Conservation (phyloP, 37 sponge, comb jelly and placozoan genomes). For the Hormiphora californensis region DNA sequence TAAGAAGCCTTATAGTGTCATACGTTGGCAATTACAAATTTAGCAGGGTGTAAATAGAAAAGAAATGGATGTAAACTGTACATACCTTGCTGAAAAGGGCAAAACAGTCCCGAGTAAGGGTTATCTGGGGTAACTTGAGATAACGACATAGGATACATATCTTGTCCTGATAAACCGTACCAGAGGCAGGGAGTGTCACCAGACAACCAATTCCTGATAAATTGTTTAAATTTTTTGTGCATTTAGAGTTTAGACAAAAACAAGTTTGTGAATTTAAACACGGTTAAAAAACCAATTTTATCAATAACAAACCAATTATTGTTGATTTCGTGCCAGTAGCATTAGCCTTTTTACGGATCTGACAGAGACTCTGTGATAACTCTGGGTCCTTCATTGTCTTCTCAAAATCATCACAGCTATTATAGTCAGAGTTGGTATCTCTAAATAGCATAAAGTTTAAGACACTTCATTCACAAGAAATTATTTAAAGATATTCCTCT, state of each 20-base stretch:
- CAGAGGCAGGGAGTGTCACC: slow-evolving; percentile 23
- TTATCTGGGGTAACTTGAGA: slow-evolving; percentile 39
- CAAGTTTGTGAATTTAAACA: background rate
- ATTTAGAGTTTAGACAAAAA: background rate
- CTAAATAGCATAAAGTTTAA: too few relatives aligned
- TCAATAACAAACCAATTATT: background rate
- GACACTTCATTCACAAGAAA: too few relatives aligned
- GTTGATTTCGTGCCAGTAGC: slow-evolving; percentile 33
- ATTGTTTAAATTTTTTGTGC: background rate
- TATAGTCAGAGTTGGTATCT: too few relatives aligned
- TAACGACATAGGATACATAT: slow-evolving; percentile 7
- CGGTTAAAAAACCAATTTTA: background rate
- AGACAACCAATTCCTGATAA: slow-evolving; percentile 33
- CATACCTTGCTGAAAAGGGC: slow-evolving; percentile 18
- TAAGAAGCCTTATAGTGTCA: too few relatives aligned
- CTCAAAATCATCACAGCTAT: too few relatives aligned
- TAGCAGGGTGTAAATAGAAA: background rate
- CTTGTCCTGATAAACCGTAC: slow-evolving; percentile 14
- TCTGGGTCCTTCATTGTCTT: too few relatives aligned
- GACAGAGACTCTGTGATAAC: too few relatives aligned
- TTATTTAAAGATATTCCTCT: too few relatives aligned
- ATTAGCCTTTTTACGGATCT: slow-evolving; percentile 44
- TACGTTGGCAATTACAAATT: too few relatives aligned
- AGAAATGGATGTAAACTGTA: background rate
- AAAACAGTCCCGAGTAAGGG: slow-evolving; percentile 32